Evolutionary conservation across 2,113 vertebrate species (phyloP).

Genomic region (Gambusia holbrooki): DNA sequence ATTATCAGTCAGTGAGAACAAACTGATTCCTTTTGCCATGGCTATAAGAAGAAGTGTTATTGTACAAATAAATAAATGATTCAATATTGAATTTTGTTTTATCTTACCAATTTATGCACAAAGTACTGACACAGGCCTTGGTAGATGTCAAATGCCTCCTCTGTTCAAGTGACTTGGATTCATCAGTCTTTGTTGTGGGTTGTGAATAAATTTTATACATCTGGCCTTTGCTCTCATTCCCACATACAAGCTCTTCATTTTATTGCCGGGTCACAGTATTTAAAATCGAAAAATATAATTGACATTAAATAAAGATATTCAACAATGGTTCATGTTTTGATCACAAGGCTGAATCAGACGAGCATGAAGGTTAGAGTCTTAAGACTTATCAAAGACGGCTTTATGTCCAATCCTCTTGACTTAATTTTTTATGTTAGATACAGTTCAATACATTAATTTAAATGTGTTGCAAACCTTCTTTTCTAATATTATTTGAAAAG

Average conservation of each 20-base stretch:
- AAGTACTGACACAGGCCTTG: neutral
- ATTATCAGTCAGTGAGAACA: slow-evolving; percentile 1
- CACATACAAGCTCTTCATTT: slow-evolving; percentile 6
- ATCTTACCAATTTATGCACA: slow-evolving; percentile 13
- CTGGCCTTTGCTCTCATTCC: slow-evolving; percentile 21
- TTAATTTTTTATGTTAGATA: neutral
- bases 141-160: neutral
- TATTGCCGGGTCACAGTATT: slow-evolving; percentile 5
- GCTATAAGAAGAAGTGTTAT: slow-evolving; percentile 7
- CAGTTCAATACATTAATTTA: no score
- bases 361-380: slow-evolving; percentile 27
- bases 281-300: slow-evolving; percentile 20
- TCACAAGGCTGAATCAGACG: slow-evolving; percentile 33
- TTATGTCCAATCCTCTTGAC: slow-evolving; percentile 53
- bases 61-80: slow-evolving; percentile 3
- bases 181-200: slow-evolving; percentile 14
- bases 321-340: neutral
- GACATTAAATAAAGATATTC: slow-evolving; percentile 14
- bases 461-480: neutral
- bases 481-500: neutral
- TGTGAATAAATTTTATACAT: neutral
- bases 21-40: neutral
- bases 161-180: slow-evolving; percentile 21
- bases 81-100: slow-evolving; percentile 12
- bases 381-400: slow-evolving; percentile 48